Conservation (phyloP, 1,140 invertebrate species). For the Tenebrio molitor region DNA sequence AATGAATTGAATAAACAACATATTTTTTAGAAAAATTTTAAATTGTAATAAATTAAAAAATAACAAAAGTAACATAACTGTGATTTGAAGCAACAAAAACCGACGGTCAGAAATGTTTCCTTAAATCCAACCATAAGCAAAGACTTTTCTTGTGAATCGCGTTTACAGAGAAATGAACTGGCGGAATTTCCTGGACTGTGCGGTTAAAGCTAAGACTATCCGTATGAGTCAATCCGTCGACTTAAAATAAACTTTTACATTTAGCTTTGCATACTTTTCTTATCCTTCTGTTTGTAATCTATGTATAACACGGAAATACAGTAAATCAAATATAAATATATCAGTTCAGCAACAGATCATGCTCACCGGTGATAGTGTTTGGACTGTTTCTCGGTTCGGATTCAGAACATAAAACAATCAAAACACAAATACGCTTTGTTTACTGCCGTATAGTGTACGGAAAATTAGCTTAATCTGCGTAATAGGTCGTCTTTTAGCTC, state of each 20-base stretch:
- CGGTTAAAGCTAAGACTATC: constrained; percentile 1
- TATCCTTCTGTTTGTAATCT: constrained; percentile 23
- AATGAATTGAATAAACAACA: too few species aligned
- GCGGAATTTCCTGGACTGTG: constrained; percentile 18
- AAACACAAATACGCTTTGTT: too few species aligned
- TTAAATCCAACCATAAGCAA: not conserved
- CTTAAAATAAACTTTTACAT: constrained; percentile 24
- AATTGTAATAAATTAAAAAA: too few species aligned
- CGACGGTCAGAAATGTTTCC: too few species aligned
- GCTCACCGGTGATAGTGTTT: not conserved
- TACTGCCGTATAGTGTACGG: too few species aligned
- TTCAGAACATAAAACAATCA: too few species aligned
- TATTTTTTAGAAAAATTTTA: too few species aligned
- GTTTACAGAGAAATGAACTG: not conserved
- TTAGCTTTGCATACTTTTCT: constrained; percentile 31
- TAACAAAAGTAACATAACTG: too few species aligned
- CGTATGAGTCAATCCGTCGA: constrained; percentile 3
- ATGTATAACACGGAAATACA: constrained; percentile 8
- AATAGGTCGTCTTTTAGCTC: too few species aligned
- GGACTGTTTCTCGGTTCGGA: too few species aligned
- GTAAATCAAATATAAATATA: constrained; percentile 25
- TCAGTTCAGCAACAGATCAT: constrained; percentile 1
- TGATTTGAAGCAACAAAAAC: too few species aligned
- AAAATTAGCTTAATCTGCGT: too few species aligned
- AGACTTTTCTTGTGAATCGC: not conserved